Percentiles rank a stretch among this genome's conserved stretches.
Conservation (phyloP, 2,113 vertebrate genomes). For the Aspiorhynchus laticeps region DNA sequence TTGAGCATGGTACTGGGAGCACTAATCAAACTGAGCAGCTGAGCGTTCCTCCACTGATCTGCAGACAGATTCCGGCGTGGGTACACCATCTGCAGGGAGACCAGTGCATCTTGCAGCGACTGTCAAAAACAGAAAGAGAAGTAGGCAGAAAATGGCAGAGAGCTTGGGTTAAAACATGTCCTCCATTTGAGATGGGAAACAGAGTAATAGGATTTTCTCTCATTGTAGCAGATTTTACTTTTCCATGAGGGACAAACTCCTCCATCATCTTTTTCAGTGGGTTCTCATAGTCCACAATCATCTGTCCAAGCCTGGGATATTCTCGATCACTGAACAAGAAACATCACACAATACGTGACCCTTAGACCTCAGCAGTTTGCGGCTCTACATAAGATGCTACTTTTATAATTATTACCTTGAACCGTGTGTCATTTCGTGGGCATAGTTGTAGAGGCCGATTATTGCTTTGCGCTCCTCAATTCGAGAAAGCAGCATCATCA, state of each 20-base stretch:
- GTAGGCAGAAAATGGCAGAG: not conserved
- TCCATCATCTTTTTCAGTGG: conserved; percentile 99
- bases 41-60: conserved; percentile 98
- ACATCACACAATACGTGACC: not conserved
- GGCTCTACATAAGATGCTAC: no score
- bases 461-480: conserved; percentile 99
- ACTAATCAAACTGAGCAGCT: conserved; percentile 95
- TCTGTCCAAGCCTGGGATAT: conserved; percentile 96
- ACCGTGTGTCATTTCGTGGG: conserved; percentile 98
- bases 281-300: conserved; percentile 99
- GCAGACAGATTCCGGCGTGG: conserved; percentile 96
- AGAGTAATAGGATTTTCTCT: not conserved
- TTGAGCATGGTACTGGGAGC: conserved; percentile 99
- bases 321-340: conserved; percentile 87
- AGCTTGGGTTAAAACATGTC: not conserved
- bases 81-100: conserved; percentile 98
- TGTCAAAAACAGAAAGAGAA: conserved; percentile 55
- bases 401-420: conserved; percentile 80
- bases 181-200: not conserved
- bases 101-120: conserved; percentile 94
- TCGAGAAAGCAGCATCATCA: conserved; percentile 96
- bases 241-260: conserved; percentile 98
- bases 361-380: not conserved
- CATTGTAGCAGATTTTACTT: conserved; percentile 73
- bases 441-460: conserved; percentile 97